phyloP scores from a whole-genome alignment of 2,113 vertebrate species.

The Halichoerus grypus region DNA sequence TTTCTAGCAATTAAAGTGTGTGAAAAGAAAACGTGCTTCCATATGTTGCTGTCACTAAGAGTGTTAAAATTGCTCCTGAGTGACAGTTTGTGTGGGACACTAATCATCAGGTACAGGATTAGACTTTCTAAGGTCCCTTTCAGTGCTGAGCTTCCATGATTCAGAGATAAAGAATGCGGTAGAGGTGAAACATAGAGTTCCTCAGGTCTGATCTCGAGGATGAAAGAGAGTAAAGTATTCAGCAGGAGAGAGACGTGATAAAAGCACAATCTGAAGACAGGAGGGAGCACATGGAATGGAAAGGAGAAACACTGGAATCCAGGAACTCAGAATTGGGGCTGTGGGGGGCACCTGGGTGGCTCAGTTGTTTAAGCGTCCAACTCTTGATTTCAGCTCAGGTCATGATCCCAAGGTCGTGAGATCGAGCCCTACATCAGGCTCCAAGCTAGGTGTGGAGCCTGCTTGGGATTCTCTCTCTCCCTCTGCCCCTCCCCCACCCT shows the following conservation, averaged over 20 bases:
- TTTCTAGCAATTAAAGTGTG: slow-evolving; percentile 7
- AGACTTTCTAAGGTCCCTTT: neutral
- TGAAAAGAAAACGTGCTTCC: neutral
- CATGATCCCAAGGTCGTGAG: neutral
- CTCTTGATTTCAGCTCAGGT: neutral
- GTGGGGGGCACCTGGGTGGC: neutral
- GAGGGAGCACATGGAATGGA: neutral
- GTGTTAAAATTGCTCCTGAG: neutral
- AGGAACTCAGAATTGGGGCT: neutral
- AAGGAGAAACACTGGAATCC: neutral
- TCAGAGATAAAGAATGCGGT: neutral
- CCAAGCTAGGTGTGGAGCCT: neutral
- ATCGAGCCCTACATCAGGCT: neutral
- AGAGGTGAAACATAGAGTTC: slow-evolving; percentile 6
- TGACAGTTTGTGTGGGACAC: neutral
- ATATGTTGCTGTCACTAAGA: neutral
- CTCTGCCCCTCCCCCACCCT: neutral
- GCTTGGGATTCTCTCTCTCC: neutral
- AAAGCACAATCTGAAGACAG: neutral
- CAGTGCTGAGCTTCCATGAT: neutral
- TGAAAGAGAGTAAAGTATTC: neutral
- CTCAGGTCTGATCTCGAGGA: neutral
- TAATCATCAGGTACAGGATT: neutral
- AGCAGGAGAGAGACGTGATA: neutral
- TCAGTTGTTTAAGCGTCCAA: neutral